Evolutionary conservation across 2,888 invertebrate species (phyloP), one percentile per base, ranked within the genome.

Genomic region (Dilophus febrilis): DNA sequence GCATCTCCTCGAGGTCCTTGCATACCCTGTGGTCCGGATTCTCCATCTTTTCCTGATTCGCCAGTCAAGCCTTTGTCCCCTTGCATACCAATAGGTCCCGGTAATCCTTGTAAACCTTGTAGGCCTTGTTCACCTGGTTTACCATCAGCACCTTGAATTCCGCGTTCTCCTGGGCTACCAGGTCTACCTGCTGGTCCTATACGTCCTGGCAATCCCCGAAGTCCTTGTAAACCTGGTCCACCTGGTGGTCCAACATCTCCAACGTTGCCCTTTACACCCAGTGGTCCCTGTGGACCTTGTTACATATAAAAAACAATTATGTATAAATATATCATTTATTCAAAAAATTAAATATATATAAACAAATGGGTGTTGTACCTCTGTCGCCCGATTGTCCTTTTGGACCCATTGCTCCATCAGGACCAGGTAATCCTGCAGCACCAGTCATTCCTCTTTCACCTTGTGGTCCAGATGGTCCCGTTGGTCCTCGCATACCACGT

Each of bases 101-200:
- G 82, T 14, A 80, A 64, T 22, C 91, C 90, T 62, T 81, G 79
- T 16, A 80, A 63, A 13, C 88, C 88, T 54, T 77, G 77, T 12
- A 72, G 65, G 33, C 88, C 88, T 51, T 77, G 77, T 52, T 85
- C 86, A 18, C 90, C 22, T 14, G 82, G 72, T 54, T 81, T 80
- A 6, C 88, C 88, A 60, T 88, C 87, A 41, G 82, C 79, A 10
- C 88, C 88, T 35, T 78, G 74, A 51, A 77, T 65, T 34, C 82
- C 82, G 44, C 80, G 66, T 53, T 81, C 81, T 18, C 82, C 82
- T 32, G 74, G 67, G 40, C 70, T 69, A 4, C 82, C 82, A 7
- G 72, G 59, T 59, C 78, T 78, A 0, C 83, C 83, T 10, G 72
- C 61, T 7, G 74, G 62, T 19, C 85, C 85, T 12, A 77, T 68